Evolutionary conservation across 37 sponge, comb jelly and placozoan species (phyloP).

Genomic region (Ianthella basta): DNA sequence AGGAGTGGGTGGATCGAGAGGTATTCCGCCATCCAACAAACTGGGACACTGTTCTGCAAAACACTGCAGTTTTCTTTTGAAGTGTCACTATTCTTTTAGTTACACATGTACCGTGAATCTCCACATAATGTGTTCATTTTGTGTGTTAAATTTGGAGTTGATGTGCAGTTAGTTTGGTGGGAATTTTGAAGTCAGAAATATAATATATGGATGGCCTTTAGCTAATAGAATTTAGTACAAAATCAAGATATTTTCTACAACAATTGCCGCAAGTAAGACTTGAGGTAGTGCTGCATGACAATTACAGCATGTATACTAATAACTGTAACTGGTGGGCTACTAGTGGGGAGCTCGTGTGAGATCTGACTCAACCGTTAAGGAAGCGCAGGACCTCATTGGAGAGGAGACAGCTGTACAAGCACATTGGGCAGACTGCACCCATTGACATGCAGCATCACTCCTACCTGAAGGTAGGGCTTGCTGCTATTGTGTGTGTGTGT

Average conservation of each 20-base stretch:
- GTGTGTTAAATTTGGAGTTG: too few species aligned
- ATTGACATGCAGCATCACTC: neutral
- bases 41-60: conserved; percentile 61
- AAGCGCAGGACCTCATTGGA: conserved; percentile 28
- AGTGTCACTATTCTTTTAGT: neutral
- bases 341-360: too few species aligned
- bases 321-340: too few species aligned
- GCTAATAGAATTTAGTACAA: too few species aligned
- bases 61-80: conserved; percentile 16
- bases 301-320: too few species aligned
- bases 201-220: too few species aligned
- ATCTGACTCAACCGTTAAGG: too few species aligned
- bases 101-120: neutral
- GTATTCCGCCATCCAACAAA: conserved; percentile 62
- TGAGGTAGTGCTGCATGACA: too few species aligned
- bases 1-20: conserved; percentile 93
- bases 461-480: neutral
- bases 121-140: neutral
- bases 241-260: too few species aligned
- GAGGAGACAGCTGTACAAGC: conserved; percentile 76
- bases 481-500: neutral
- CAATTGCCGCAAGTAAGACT: too few species aligned
- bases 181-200: too few species aligned
- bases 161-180: too few species aligned
- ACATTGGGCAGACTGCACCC: conserved; percentile 80